Percentiles rank a stretch among this genome's conserved stretches.
These are phyloP conservation scores for Melipona bicolor DNA, from an alignment of 2,888 invertebrate genomes.

Conservation along the genomic window DNA sequence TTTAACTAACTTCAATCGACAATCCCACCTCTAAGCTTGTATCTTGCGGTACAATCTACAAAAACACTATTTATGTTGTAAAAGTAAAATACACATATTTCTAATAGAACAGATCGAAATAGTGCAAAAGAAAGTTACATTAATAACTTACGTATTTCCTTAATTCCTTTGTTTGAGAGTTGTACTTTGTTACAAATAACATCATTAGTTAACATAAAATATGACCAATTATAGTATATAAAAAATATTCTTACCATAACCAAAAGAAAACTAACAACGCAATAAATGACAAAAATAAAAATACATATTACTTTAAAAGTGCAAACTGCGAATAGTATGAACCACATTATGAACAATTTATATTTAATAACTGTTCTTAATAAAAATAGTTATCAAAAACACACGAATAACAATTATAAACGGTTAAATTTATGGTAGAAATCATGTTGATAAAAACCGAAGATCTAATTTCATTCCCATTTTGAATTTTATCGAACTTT, in stretches of 20 bases:
- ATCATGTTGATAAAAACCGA: conserved; percentile 21
- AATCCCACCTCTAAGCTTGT: neutral
- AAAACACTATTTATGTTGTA: neutral
- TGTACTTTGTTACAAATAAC: conserved; percentile 61
- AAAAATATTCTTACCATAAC: conserved; percentile 69
- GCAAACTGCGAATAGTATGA: conserved; percentile 66
- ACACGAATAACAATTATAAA: neutral
- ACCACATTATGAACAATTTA: conserved; percentile 71
- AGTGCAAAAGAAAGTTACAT: neutral
- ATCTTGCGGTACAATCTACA: conserved; percentile 21
- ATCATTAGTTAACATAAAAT: conserved; percentile 32
- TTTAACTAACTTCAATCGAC: conserved; percentile 36
- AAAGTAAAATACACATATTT: neutral
- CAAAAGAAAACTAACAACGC: conserved; percentile 70
- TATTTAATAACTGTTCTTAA: conserved; percentile 2
- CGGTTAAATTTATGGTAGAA: conserved; percentile 25
- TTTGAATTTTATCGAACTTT: conserved; percentile 25
- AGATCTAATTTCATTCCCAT: conserved; percentile 25
- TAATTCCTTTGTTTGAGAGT: conserved; percentile 66
- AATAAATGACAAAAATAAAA: conserved; percentile 73
- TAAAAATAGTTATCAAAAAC: neutral
- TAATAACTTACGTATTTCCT: conserved; percentile 70
- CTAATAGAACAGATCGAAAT: neutral
- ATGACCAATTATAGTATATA: neutral
- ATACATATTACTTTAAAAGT: conserved; percentile 74